phyloP scores from a whole-genome alignment of 2,888 invertebrate species.

The Celastrina argiolus region DNA sequence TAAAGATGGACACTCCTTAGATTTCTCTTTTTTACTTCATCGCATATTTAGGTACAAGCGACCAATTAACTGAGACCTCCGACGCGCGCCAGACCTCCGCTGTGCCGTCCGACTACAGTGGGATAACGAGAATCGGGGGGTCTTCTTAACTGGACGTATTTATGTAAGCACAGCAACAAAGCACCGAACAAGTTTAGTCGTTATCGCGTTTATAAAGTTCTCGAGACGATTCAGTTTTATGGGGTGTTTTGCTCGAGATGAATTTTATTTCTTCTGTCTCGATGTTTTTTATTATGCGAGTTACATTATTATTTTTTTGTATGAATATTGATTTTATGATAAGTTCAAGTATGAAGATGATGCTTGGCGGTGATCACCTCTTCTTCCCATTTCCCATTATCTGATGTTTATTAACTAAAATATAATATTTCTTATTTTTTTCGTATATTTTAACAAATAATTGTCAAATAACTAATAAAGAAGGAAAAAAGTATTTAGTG shows the following conservation, averaged over 20 bases:
- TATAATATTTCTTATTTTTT: too few species aligned
- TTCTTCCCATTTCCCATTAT: too few species aligned
- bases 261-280: slow-evolving; percentile 69
- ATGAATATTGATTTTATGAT: background rate
- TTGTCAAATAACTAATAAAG: too few species aligned
- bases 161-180: slow-evolving; percentile 71
- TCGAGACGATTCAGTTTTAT: slow-evolving; percentile 74
- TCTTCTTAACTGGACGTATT: slow-evolving; percentile 52
- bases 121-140: slow-evolving; percentile 36
- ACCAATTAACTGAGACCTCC: slow-evolving; percentile 55
- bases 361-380: too few species aligned
- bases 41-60: slow-evolving; percentile 62
- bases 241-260: slow-evolving; percentile 76
- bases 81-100: slow-evolving; percentile 40
- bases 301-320: background rate
- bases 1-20: slow-evolving; percentile 71
- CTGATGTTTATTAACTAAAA: too few species aligned
- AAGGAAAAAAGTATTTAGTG: too few species aligned
- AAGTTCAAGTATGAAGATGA: background rate
- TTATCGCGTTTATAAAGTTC: slow-evolving; percentile 77
- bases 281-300: slow-evolving; percentile 47
- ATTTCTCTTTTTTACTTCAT: slow-evolving; percentile 72
- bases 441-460: too few species aligned
- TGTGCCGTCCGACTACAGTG: slow-evolving; percentile 27
- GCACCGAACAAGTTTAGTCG: slow-evolving; percentile 72